Evolutionary conservation across 2,888 invertebrate species (phyloP), one percentile per base, ranked within the genome.

Genomic region (Drosophila quasianomalipes): DNA sequence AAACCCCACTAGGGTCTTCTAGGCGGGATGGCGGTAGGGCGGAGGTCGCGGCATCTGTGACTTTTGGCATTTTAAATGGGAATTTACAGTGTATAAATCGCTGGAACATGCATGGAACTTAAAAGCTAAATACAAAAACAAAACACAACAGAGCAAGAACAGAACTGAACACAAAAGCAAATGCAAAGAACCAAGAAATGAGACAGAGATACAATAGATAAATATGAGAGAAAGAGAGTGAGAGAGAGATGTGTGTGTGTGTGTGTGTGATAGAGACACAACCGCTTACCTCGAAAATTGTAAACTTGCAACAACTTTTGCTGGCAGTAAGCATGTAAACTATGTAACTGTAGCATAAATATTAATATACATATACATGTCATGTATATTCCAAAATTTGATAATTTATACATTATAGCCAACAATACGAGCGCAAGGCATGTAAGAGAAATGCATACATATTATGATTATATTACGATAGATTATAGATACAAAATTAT

Each of bases 291-390:
- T 91, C 91, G 85, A 83, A 89, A 91, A 87, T 91, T 89, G 85
- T 92, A 92, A 79, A 89, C 87, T 87, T 87, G 89, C 79, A 92
- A 91, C 86, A 92, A 86, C 88, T 92, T 91, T 89, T 92, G 91
- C 85, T 92, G 92, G 87, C 92, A 91, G 82, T 89, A 90, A 83
- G 85, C 89, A 87, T 90, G 90, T 84, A 92, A 91, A 88, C 87
- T 88, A 88, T 90, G 87, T 89, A 91, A 89, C 91, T 91, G 86
- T 74, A 77, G 77, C 74, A 73, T 74, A 52, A 64, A 52, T 70
- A 62, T 66, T 9, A 35, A 47, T 70, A 57, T 64, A 60, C 51
- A 67, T 71, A 35, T 63, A 28, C 30, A 74, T 72, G 61, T 72
- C 57, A 61, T 58, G 58, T 72, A 66, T 75, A 73, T 69, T 79